Base-by-base conservation (phyloP, 2,888 invertebrate genomes). In the Megastigmus dorsalis region DNA sequence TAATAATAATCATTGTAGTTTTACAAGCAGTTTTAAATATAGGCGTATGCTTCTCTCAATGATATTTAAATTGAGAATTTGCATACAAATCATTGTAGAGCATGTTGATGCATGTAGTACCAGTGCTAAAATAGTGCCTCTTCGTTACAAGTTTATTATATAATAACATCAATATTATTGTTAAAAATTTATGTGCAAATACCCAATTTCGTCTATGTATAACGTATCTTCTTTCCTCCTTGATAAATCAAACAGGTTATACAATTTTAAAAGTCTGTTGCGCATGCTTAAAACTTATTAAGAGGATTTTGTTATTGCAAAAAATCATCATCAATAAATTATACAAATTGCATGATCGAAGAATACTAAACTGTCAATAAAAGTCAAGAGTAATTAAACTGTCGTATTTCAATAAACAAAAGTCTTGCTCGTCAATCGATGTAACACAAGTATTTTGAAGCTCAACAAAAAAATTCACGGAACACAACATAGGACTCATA, bases 381-480 rank as follows among this genome's bases (percentile, higher is more conserved):
- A 70, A 52, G 54, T 63, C 45, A 52, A 62, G 36, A 45, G 50
- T 70, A 50, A 63, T 55, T 26, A 36, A 59, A 43, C 9, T 20
- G 43, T 50, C 50, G 55, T 38, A 55, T 55, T 59, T 54, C 36
- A 66, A 38, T 60, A 60, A 70, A 69, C 33, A 66, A 69, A 69
- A 62, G 75, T 71, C 65, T 65, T 30, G 63, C 69, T 50, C 63
- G 68, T 76, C 75, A 68, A 70, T 43, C 20, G 48, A 30, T 62
- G 70, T 68, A 74, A 70, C 52, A 85, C 85, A 84, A 68, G 82
- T 83, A 82, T 83, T 70, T 74, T 73, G 77, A 88, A 86, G 87
- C 87, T 84, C 81, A 92, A 92, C 91, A 90, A 89, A 89, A 91
- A 90, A 91, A 90, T 90, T 91, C 91, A 92, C 92, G 91, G 90